phyloP scores from a whole-genome alignment of 2,113 vertebrate genomes.

The Ibidorhyncha struthersii region DNA sequence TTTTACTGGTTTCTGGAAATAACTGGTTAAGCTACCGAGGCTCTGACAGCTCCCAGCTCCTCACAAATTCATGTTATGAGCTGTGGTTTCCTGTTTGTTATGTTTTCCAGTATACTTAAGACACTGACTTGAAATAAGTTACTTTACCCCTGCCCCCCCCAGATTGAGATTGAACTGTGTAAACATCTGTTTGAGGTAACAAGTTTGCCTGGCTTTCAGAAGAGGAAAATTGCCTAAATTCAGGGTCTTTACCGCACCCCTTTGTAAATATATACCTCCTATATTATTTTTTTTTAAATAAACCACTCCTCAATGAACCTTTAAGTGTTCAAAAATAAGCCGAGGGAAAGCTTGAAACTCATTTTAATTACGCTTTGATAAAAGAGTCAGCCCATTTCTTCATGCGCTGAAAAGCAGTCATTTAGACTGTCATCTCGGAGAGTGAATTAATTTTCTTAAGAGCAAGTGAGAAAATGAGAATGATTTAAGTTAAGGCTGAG shows the following conservation, averaged over 20 bases:
- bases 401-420: neutral
- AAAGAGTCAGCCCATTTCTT: neutral
- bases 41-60: neutral
- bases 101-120: neutral
- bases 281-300: neutral
- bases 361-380: neutral
- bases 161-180: neutral
- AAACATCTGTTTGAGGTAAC: neutral
- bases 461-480: neutral
- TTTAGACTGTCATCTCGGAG: neutral
- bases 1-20: neutral
- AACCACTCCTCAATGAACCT: neutral
- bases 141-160: neutral
- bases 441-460: neutral
- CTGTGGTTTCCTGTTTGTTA: conserved; percentile 22
- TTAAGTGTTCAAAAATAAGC: neutral
- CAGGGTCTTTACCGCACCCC: neutral
- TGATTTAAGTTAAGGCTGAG: neutral
- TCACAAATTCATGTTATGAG: neutral
- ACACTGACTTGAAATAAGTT: neutral
- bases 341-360: neutral
- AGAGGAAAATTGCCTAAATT: neutral
- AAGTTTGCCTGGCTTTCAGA: neutral
- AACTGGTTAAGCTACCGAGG: neutral
- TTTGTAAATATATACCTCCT: neutral